Conservation (phyloP, 1,140 invertebrate genomes). For the Sarcophaga peregrina region DNA sequence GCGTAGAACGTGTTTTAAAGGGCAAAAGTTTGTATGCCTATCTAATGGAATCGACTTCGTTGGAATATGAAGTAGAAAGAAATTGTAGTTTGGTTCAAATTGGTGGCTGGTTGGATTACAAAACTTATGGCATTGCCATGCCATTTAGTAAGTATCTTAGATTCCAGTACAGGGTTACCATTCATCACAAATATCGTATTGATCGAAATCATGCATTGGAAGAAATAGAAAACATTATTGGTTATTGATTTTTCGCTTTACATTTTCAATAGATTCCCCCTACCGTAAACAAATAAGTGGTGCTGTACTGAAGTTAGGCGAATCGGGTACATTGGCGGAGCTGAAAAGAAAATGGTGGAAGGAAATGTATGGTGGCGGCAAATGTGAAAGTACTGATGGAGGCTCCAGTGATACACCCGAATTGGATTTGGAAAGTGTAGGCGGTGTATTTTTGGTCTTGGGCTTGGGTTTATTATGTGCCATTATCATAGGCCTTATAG, state of each 20-base stretch:
- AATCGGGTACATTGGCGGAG: slow-evolving; percentile 76
- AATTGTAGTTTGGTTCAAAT: slow-evolving; percentile 95
- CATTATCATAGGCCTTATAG: slow-evolving; percentile 69
- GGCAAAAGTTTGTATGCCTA: slow-evolving; percentile 90
- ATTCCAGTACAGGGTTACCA: not conserved
- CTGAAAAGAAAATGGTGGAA: slow-evolving; percentile 90
- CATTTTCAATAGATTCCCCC: slow-evolving; percentile 71
- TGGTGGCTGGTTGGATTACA: slow-evolving; percentile 86
- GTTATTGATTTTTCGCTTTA: too few relatives aligned
- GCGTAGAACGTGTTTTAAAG: slow-evolving; percentile 82
- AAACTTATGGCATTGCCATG: slow-evolving; percentile 84
- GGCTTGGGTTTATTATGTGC: slow-evolving; percentile 70
- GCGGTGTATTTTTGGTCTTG: slow-evolving; percentile 80
- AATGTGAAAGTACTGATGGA: slow-evolving; percentile 51
- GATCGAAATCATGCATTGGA: too few relatives aligned
- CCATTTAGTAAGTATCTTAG: slow-evolving; percentile 65
- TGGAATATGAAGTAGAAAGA: slow-evolving; percentile 89
- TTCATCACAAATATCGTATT: too few relatives aligned
- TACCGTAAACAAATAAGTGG: slow-evolving; percentile 77
- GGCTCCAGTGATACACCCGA: slow-evolving; percentile 63
- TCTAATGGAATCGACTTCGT: slow-evolving; percentile 92
- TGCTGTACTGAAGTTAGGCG: slow-evolving; percentile 81
- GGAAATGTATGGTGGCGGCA: slow-evolving; percentile 68
- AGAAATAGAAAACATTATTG: too few relatives aligned
- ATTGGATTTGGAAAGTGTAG: slow-evolving; percentile 74